Evolutionary conservation across 2,888 invertebrate genomes (phyloP).

Genomic region (Diaphora mendica): DNA sequence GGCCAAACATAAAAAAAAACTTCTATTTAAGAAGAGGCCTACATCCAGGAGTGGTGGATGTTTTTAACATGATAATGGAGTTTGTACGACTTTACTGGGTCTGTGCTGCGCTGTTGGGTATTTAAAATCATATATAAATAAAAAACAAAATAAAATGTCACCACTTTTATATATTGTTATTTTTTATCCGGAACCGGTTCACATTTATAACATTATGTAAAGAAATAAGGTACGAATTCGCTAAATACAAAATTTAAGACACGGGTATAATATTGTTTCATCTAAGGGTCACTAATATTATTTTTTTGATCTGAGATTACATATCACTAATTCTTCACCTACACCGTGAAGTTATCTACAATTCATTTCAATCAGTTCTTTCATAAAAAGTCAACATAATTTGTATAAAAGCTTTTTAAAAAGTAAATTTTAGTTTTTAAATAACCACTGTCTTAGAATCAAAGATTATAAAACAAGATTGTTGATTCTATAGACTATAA

Average conservation of each 20-base stretch:
- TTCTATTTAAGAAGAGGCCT: too few relatives aligned
- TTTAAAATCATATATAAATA: constrained; percentile 29
- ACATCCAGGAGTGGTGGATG: too few relatives aligned
- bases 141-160: constrained; percentile 52
- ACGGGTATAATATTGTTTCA: constrained; percentile 63
- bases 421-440: constrained; percentile 17
- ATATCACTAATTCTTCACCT: constrained; percentile 49
- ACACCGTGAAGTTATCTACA: constrained; percentile 32
- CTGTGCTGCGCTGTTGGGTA: background rate
- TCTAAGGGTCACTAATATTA: constrained; percentile 49
- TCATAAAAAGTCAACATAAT: constrained; percentile 31
- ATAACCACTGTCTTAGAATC: background rate
- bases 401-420: constrained; percentile 32
- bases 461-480: background rate
- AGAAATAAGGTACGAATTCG: constrained; percentile 76
- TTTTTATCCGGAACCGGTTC: constrained; percentile 77
- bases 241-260: constrained; percentile 76
- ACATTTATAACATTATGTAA: constrained; percentile 80
- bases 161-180: constrained; percentile 72
- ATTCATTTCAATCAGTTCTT: constrained; percentile 37
- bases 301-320: constrained; percentile 71
- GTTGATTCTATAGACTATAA: constrained; percentile 15
- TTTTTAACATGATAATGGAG: too few relatives aligned
- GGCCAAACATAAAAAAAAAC: too few relatives aligned
- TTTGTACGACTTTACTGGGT: too few relatives aligned